These are phyloP conservation scores for Drosophila equinoxialis DNA, from an alignment of 1,140 invertebrate species.

Conservation along the genomic window DNA sequence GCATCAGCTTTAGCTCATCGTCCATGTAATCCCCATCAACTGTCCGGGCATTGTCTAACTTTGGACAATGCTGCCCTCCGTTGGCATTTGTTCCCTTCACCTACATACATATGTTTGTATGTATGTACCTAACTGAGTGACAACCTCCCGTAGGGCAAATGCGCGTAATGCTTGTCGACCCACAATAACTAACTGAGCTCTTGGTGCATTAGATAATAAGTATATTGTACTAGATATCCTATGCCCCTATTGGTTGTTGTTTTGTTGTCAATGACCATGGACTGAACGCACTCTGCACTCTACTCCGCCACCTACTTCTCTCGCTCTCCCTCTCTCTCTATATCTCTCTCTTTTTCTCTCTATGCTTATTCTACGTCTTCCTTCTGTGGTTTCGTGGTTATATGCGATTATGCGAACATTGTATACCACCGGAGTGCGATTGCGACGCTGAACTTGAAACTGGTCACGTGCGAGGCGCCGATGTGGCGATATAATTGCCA, in stretches of 20 bases:
- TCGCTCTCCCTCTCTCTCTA: too few relatives aligned
- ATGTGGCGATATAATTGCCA: conserved; percentile 74
- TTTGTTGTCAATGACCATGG: conserved; percentile 6
- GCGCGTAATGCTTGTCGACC: not conserved
- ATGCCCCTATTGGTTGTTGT: conserved; percentile 1
- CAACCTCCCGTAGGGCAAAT: conserved; percentile 11
- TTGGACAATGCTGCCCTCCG: not conserved
- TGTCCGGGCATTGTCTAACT: conserved; percentile 13
- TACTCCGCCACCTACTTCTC: not conserved
- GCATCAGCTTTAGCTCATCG: conserved; percentile 14
- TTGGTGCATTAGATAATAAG: conserved; percentile 15
- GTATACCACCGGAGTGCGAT: not conserved
- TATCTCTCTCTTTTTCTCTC: not conserved
- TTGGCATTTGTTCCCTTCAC: not conserved
- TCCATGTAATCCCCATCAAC: conserved; percentile 11
- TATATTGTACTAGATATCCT: conserved; percentile 5
- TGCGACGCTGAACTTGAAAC: conserved; percentile 62
- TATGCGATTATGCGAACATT: conserved; percentile 44
- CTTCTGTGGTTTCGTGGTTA: conserved; percentile 14
- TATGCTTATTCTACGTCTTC: not conserved
- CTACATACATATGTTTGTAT: not conserved
- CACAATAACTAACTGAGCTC: not conserved
- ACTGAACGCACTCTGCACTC: not conserved
- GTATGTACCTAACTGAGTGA: not conserved
- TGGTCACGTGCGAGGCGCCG: conserved; percentile 69